Evolutionary conservation across 2,888 invertebrate species (phyloP).

Genomic region (Yponomeuta sedellus): DNA sequence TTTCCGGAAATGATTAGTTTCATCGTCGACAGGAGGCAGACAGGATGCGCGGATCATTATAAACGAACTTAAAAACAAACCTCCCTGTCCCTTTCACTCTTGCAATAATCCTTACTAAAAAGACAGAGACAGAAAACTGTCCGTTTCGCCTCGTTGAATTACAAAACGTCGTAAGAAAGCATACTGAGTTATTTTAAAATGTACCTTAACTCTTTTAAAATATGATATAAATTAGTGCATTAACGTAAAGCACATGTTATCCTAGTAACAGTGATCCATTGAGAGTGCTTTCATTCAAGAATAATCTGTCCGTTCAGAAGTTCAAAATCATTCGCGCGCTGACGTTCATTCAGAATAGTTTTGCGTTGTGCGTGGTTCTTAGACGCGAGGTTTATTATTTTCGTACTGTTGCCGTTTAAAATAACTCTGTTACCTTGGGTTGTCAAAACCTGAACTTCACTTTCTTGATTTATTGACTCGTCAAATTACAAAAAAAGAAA

Average conservation of each 20-base stretch:
- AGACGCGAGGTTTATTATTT: no score
- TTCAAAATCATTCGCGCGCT: background rate
- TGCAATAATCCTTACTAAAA: slow-evolving; percentile 23
- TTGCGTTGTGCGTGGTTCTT: no score
- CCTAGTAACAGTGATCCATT: background rate
- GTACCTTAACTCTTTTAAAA: background rate
- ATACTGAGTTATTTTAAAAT: slow-evolving; percentile 12
- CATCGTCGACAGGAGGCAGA: slow-evolving; percentile 66
- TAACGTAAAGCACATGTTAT: background rate
- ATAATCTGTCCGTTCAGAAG: background rate
- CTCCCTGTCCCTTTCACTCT: slow-evolving; percentile 28
- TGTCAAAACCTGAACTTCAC: no score
- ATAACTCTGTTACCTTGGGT: no score
- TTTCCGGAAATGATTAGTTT: slow-evolving; percentile 68
- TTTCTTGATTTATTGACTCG: no score
- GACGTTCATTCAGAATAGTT: background rate
- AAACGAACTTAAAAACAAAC: slow-evolving; percentile 55
- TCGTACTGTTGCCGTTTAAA: no score
- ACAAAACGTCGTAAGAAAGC: slow-evolving; percentile 17
- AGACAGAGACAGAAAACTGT: slow-evolving; percentile 27
- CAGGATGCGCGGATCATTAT: slow-evolving; percentile 68
- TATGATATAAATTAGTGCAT: slow-evolving; percentile 4
- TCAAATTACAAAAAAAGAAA: no score
- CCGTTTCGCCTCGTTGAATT: slow-evolving; percentile 40
- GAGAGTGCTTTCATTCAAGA: background rate